Conservation (phyloP, 2,797 vertebrate genomes). For the Clarias laeviceps region DNA sequence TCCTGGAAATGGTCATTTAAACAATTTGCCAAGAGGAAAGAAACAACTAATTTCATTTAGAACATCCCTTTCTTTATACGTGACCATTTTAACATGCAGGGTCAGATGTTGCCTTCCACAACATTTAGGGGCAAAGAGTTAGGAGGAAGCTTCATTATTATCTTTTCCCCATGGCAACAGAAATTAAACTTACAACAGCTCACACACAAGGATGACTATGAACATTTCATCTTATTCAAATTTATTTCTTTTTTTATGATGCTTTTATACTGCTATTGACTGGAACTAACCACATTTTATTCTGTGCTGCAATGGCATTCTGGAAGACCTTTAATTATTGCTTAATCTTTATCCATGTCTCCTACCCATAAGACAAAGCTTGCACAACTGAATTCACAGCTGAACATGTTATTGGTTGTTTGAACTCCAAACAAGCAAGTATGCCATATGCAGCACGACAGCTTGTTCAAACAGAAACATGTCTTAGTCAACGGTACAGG, state of each 20-base stretch:
- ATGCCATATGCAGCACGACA: not conserved
- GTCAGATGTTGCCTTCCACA: not conserved
- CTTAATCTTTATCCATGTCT: not conserved
- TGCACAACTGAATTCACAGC: not conserved
- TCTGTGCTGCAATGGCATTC: not conserved
- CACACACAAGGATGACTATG: too few relatives aligned
- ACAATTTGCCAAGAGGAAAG: slow-evolving; percentile 23
- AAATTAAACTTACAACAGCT: not conserved
- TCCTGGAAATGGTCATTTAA: slow-evolving; percentile 37
- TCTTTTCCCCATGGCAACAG: not conserved
- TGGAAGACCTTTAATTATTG: not conserved
- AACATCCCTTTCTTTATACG: not conserved
- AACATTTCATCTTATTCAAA: not conserved
- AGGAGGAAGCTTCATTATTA: not conserved
- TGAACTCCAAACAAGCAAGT: not conserved
- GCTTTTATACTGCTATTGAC: not conserved
- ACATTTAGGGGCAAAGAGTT: not conserved
- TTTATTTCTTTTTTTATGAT: not conserved
- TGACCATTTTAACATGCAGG: not conserved
- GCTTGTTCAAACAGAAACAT: not conserved
- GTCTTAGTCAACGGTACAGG: not conserved
- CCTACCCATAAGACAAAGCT: not conserved
- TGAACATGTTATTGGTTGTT: not conserved
- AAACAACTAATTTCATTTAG: slow-evolving; percentile 31
- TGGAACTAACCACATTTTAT: not conserved